phyloP scores from a whole-genome alignment of 2,113 vertebrate species.

The Brachyhypopomus occidentalis region DNA sequence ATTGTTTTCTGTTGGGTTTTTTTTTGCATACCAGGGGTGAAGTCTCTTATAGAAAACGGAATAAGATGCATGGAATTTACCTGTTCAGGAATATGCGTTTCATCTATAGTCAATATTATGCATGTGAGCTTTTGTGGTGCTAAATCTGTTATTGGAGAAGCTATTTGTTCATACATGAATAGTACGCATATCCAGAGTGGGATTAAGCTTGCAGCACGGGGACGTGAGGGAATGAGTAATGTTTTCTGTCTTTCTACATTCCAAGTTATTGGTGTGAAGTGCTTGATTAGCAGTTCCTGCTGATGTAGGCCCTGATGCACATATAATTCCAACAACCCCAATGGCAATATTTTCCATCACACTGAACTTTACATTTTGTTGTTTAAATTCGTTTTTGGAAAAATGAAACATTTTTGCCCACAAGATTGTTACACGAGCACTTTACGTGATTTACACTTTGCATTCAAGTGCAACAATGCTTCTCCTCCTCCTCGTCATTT shows the following conservation, averaged over 20 bases:
- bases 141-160: constrained; percentile 52
- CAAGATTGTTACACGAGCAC: constrained; percentile 72
- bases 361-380: constrained; percentile 26
- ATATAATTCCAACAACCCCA: constrained; percentile 39
- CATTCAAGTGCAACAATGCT: constrained; percentile 49
- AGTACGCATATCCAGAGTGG: constrained; percentile 67
- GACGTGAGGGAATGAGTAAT: constrained; percentile 66
- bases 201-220: constrained; percentile 54
- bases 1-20: constrained; percentile 39
- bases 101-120: constrained; percentile 65
- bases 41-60: constrained; percentile 55
- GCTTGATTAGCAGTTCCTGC: constrained; percentile 30
- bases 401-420: background rate
- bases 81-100: constrained; percentile 62
- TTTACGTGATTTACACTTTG: constrained; percentile 68
- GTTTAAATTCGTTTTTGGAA: constrained; percentile 38
- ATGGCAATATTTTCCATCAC: constrained; percentile 49
- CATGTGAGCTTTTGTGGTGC: constrained; percentile 38
- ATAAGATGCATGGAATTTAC: constrained; percentile 58
- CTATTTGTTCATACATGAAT: constrained; percentile 51
- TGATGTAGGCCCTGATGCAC: constrained; percentile 35
- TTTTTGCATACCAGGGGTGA: constrained; percentile 56
- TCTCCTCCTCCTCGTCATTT: constrained; percentile 53
- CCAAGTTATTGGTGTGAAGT: constrained; percentile 55
- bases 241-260: constrained; percentile 56